Conservation (phyloP, 2,888 invertebrate species). For the Resseliella maxima region DNA sequence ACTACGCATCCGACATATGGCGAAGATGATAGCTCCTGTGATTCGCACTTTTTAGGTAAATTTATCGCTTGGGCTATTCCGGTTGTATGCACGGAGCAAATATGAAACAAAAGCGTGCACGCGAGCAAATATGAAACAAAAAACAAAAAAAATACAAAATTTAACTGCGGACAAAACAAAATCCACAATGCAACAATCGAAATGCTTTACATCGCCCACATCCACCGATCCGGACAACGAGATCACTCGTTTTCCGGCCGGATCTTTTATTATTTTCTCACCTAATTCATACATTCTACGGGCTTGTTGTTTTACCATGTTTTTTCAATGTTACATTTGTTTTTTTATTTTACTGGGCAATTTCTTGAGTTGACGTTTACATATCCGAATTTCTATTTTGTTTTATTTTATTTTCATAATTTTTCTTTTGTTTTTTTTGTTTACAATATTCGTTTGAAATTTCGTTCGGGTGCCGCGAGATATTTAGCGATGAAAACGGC, state of each 20-base stretch:
- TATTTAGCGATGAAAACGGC: too few species aligned
- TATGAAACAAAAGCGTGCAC: not conserved
- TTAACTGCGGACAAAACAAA: not conserved
- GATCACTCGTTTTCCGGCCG: too few species aligned
- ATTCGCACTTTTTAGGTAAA: conserved; percentile 59
- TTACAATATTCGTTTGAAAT: not conserved
- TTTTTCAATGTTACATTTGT: too few species aligned
- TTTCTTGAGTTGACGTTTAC: too few species aligned
- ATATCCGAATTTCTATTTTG: too few species aligned
- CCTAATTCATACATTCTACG: too few species aligned
- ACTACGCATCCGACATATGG: conserved; percentile 62
- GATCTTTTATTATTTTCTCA: too few species aligned
- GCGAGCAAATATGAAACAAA: not conserved
- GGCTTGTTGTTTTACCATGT: too few species aligned
- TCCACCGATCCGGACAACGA: not conserved
- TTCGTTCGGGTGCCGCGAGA: not conserved
- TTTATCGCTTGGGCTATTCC: conserved; percentile 34
- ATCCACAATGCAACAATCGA: not conserved
- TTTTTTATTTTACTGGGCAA: too few species aligned
- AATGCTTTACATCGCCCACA: not conserved
- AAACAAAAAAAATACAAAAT: too few species aligned
- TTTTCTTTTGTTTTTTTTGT: not conserved
- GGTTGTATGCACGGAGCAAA: too few species aligned
- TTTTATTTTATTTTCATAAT: not conserved
- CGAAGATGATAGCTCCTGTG: conserved; percentile 64